Evolutionary conservation across 2,888 invertebrate genomes (phyloP).

Genomic region (Lasioglossum lativentre): DNA sequence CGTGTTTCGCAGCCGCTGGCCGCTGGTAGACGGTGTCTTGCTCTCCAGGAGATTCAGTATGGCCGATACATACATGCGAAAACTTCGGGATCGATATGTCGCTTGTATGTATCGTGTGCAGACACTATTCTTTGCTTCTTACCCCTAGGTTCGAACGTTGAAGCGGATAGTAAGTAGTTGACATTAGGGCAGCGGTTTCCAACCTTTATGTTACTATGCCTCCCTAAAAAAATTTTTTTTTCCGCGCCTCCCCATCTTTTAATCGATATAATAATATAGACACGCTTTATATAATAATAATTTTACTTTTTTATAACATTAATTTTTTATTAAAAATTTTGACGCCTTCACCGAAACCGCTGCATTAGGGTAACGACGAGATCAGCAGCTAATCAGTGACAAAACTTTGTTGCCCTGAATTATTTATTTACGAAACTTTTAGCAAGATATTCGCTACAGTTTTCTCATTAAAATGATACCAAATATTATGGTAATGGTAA

Average conservation of each 20-base stretch:
- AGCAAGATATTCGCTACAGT: not conserved
- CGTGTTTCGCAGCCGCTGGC: slow-evolving; percentile 32
- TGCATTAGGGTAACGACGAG: too few species aligned
- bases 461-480: not conserved
- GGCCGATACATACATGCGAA: not conserved
- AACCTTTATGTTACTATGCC: too few species aligned
- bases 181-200: too few species aligned
- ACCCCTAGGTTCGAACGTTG: not conserved
- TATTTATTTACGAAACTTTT: not conserved
- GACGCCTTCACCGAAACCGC: too few species aligned
- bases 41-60: slow-evolving; percentile 6
- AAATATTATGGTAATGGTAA: not conserved
- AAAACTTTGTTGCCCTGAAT: not conserved
- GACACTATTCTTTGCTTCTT: not conserved
- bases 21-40: slow-evolving; percentile 12
- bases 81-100: not conserved
- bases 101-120: not conserved
- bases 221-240: too few species aligned
- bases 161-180: not conserved
- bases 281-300: too few species aligned
- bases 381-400: not conserved
- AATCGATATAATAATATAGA: too few species aligned
- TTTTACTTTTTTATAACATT: too few species aligned
- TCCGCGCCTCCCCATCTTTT: too few species aligned
- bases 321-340: too few species aligned